A percentile compares a stretch with the other conserved stretches of the same genome.
Conservation (phyloP, 2,888 invertebrate genomes). For the Salticus scenicus region DNA sequence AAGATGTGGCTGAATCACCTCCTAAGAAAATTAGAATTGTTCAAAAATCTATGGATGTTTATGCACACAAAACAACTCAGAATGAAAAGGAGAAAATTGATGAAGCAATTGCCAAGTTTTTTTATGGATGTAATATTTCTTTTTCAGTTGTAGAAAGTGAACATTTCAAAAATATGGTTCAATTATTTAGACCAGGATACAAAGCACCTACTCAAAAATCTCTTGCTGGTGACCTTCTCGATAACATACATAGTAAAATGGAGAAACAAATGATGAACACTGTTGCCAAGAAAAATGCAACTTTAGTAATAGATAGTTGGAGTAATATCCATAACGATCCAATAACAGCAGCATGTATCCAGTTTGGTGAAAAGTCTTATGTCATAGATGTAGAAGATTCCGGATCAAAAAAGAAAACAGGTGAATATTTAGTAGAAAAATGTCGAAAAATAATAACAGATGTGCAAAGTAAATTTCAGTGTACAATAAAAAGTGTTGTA, state of each 20-base stretch:
- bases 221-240: slow-evolving; percentile 6
- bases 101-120: too few relatives aligned
- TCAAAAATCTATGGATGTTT: too few relatives aligned
- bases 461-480: background rate
- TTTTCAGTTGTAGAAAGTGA: too few relatives aligned
- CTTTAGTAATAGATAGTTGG: slow-evolving; percentile 18
- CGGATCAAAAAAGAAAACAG: background rate
- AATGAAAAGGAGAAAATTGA: too few relatives aligned
- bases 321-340: slow-evolving; percentile 13
- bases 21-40: too few relatives aligned
- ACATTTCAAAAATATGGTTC: too few relatives aligned
- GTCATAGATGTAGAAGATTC: background rate
- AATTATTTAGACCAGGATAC: background rate
- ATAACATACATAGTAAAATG: background rate
- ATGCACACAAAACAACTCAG: too few relatives aligned
- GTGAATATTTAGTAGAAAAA: background rate
- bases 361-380: background rate
- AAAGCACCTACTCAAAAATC: background rate
- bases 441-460: background rate
- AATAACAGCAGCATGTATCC: background rate
- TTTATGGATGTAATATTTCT: too few relatives aligned
- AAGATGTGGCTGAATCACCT: too few relatives aligned
- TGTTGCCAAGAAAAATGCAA: background rate
- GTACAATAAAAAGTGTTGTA: background rate
- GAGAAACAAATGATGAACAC: background rate